phyloP scores from a whole-genome alignment of 2,113 vertebrate species.

The Sinocyclocheilus rhinocerous region DNA sequence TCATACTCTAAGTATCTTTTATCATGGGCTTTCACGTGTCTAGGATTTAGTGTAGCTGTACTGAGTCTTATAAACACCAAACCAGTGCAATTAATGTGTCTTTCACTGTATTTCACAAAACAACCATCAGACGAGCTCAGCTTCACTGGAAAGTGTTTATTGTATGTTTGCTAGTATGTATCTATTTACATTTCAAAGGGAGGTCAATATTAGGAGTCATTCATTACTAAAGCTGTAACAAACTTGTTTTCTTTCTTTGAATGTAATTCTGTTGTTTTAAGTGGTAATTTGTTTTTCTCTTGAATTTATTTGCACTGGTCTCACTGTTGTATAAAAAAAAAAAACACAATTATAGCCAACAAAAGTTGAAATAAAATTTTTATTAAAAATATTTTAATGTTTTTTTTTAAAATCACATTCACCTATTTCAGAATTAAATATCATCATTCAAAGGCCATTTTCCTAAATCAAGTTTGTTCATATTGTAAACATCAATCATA shows the following conservation, averaged over 20 bases:
- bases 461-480: not conserved
- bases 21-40: not conserved
- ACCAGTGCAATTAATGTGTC: not conserved
- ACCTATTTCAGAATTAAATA: not conserved
- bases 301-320: not conserved
- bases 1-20: not conserved
- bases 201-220: not conserved
- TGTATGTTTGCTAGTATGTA: not conserved
- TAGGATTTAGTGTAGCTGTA: not conserved
- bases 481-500: not conserved
- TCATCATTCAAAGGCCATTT: not conserved
- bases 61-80: not conserved
- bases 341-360: too few relatives aligned
- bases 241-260: not conserved
- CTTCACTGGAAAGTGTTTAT: not conserved
- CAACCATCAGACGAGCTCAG: not conserved
- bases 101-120: not conserved
- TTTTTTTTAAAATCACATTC: not conserved
- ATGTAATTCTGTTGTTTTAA: not conserved
- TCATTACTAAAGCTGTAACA: not conserved
- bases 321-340: not conserved
- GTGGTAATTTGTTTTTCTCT: not conserved
- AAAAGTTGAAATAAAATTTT: too few relatives aligned
- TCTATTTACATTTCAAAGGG: not conserved
- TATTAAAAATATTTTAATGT: too few relatives aligned